Evolutionary conservation across 2,888 invertebrate species (phyloP).

Genomic region (Orchesellides sinensis): DNA sequence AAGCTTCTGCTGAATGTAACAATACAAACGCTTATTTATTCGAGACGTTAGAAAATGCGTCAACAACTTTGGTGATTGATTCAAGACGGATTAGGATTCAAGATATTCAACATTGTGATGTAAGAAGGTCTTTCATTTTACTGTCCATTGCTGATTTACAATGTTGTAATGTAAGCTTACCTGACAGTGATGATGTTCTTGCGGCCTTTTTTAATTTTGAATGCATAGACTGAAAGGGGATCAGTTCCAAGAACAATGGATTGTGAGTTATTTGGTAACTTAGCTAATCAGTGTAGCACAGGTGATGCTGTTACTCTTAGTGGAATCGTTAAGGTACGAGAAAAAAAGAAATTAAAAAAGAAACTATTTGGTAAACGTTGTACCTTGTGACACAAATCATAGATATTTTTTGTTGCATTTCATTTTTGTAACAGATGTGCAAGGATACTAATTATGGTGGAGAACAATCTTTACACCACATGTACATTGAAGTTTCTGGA

Average conservation of each 20-base stretch:
- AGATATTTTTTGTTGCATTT: background rate
- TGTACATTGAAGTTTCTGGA: constrained; percentile 89
- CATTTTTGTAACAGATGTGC: constrained; percentile 77
- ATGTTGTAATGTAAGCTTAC: too few species aligned
- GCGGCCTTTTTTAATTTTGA: background rate
- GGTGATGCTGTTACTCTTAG: constrained; percentile 93
- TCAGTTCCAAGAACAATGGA: constrained; percentile 88
- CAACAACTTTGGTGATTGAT: constrained; percentile 51
- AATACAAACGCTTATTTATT: constrained; percentile 41
- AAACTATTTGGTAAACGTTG: too few species aligned
- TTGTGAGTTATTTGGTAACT: constrained; percentile 89
- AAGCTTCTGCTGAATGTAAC: constrained; percentile 47
- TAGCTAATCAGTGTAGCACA: constrained; percentile 89
- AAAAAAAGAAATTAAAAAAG: too few species aligned
- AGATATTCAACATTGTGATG: constrained; percentile 66
- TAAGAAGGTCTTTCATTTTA: constrained; percentile 19
- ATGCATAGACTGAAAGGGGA: constrained; percentile 79
- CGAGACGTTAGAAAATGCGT: constrained; percentile 31
- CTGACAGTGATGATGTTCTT: background rate
- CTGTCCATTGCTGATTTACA: too few species aligned
- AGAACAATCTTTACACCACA: constrained; percentile 80
- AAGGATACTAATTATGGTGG: constrained; percentile 80
- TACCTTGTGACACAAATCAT: background rate
- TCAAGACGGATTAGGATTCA: constrained; percentile 63
- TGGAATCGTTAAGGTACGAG: constrained; percentile 87